phyloP scores from a whole-genome alignment of 2,888 invertebrate species.

The Acleris literana region DNA sequence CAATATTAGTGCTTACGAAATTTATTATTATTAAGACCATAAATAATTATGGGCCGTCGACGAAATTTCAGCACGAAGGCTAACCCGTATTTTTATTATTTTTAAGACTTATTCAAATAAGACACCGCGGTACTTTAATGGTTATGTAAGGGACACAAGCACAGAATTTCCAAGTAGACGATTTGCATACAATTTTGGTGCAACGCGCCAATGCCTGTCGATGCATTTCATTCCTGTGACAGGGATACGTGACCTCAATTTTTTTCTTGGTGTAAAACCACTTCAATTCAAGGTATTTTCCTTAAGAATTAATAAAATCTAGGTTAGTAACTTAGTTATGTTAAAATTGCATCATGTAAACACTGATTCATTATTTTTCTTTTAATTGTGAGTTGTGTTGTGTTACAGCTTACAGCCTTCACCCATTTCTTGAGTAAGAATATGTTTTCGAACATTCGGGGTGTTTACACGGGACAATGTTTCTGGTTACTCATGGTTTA shows the following conservation, averaged over 20 bases:
- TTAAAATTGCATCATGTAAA: too few species aligned
- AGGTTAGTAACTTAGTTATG: too few species aligned
- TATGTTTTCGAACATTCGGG: too few species aligned
- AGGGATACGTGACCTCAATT: conserved; percentile 38
- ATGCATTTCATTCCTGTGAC: conserved; percentile 46
- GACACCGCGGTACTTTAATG: not conserved
- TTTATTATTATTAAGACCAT: not conserved
- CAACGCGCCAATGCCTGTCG: conserved; percentile 48
- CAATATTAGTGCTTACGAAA: too few species aligned
- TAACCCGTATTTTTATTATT: not conserved
- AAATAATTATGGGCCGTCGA: not conserved
- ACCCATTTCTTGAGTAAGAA: too few species aligned
- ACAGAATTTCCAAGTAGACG: conserved; percentile 7
- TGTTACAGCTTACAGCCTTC: too few species aligned
- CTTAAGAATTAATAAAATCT: not conserved
- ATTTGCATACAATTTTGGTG: conserved; percentile 64
- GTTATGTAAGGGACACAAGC: conserved; percentile 14
- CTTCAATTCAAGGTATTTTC: not conserved
- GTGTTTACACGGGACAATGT: too few species aligned
- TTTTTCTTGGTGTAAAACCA: not conserved
- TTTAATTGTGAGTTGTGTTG: too few species aligned
- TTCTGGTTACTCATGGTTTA: too few species aligned
- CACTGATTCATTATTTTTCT: too few species aligned
- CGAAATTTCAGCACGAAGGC: not conserved
- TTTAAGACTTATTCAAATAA: conserved; percentile 1